Conservation (phyloP, 1,140 invertebrate species). For the Whitmania pigra region DNA sequence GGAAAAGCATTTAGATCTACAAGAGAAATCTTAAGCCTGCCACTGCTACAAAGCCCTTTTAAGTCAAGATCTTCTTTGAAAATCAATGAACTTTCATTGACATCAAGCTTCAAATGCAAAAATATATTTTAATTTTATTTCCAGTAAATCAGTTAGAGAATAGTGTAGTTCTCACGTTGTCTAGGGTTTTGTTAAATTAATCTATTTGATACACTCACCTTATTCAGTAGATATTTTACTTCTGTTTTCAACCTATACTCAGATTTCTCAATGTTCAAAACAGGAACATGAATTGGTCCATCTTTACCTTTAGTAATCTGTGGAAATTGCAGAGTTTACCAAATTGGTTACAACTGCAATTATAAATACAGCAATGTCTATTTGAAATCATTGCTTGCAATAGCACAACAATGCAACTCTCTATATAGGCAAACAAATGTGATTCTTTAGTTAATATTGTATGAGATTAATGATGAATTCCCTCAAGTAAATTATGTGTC, state of each 20-base stretch:
- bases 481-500: too few relatives aligned
- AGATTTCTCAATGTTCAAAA: background rate
- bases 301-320: background rate
- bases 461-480: too few relatives aligned
- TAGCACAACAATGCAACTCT: too few relatives aligned
- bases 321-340: too few relatives aligned
- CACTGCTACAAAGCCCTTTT: background rate
- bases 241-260: constrained; percentile 5
- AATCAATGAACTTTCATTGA: background rate
- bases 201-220: background rate
- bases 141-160: too few relatives aligned
- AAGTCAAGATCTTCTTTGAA: constrained; percentile 4
- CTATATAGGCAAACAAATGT: too few relatives aligned
- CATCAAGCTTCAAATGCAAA: background rate
- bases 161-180: background rate
- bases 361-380: too few relatives aligned
- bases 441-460: too few relatives aligned
- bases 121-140: background rate
- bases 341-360: too few relatives aligned
- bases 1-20: background rate
- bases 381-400: too few relatives aligned
- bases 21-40: background rate
- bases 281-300: constrained; percentile 1
- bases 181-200: background rate
- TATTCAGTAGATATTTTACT: constrained; percentile 11